Evolutionary conservation across 2,888 invertebrate genomes (phyloP), one percentile per base, ranked within the genome.

Genomic region (Agrenia bidenticulata): DNA sequence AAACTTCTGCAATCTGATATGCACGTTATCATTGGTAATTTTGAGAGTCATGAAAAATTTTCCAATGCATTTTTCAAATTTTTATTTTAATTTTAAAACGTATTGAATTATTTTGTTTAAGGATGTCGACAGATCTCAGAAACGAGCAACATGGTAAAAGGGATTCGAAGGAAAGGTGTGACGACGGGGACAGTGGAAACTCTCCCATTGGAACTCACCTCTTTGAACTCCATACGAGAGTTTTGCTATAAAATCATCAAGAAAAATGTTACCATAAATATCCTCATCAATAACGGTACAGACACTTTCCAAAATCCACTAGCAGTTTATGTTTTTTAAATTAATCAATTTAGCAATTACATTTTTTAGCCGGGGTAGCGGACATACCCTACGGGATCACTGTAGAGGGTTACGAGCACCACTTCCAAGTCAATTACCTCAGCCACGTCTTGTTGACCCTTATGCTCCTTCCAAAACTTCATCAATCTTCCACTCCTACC

Each of bases 311-410:
- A 9, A 13, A 17, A 49, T 13, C n/a, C 19, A n/a, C 17, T 7
- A 13, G 49, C 49, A 13, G 49, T 17, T 21, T 19, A n/a, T n/a
- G 11, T 56, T 2, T 32, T 9, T 56, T 19, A 55, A 45, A 23
- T n/a, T n/a, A n/a, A n/a, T n/a, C n/a, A n/a, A n/a, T n/a, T n/a
- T n/a, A n/a, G n/a, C n/a, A n/a, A n/a, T n/a, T n/a, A n/a, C n/a
- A n/a, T n/a, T n/a, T n/a, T 82, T 73, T 78, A 88, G 94, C 95
- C 77, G 95, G 93, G 23, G 86, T 94, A 51, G 94, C 94, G 94
- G 90, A 90, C 79, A 87, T 88, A 13, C 90, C 92, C 32, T 89
- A 86, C 76, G 83, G 84, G 60, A 81, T 89, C 74, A 91, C 92
- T 0, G 85, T 85, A 74, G 93, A 94, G 78, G 92, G 92, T 0